Percentiles rank a stretch among this genome's conserved stretches.
Evolutionary conservation across 2,797 vertebrate species (phyloP).

Genomic region (Oreochromis grahami): DNA sequence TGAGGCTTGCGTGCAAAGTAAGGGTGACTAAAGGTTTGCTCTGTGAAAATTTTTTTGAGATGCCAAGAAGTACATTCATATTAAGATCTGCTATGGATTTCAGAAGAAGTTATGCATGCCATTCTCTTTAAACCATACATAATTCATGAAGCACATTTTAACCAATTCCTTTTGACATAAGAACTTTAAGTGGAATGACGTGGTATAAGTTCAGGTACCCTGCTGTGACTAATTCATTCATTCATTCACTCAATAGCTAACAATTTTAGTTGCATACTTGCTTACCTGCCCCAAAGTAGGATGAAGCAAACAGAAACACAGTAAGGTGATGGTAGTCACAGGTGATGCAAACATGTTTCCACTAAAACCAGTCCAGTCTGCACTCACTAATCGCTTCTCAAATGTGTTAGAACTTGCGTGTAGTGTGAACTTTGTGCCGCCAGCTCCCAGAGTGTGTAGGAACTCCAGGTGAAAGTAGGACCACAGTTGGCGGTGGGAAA

Average conservation of each 20-base stretch:
- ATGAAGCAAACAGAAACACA: conserved; percentile 57
- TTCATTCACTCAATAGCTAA: neutral
- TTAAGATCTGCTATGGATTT: neutral
- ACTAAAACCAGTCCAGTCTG: neutral
- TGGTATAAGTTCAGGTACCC: neutral
- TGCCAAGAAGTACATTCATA: neutral
- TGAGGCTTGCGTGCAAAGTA: neutral
- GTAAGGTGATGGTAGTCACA: conserved; percentile 40
- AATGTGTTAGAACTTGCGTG: neutral
- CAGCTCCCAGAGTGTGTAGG: neutral
- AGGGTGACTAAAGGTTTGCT: neutral
- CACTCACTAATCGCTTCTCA: neutral
- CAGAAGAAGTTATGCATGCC: neutral
- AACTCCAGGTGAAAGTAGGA: conserved; percentile 48
- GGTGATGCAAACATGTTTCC: conserved; percentile 64
- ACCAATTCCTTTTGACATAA: neutral
- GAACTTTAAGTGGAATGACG: neutral
- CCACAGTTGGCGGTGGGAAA: conserved; percentile 37
- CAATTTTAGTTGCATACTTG: neutral
- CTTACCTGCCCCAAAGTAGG: conserved; percentile 73
- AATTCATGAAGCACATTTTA: neutral
- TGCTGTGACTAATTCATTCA: neutral
- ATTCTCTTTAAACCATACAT: neutral
- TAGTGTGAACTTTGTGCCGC: neutral
- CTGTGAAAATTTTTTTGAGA: neutral